Evolutionary conservation across 2,113 vertebrate genomes (phyloP), one percentile per base, ranked within the genome.

Genomic region (Passer domesticus): DNA sequence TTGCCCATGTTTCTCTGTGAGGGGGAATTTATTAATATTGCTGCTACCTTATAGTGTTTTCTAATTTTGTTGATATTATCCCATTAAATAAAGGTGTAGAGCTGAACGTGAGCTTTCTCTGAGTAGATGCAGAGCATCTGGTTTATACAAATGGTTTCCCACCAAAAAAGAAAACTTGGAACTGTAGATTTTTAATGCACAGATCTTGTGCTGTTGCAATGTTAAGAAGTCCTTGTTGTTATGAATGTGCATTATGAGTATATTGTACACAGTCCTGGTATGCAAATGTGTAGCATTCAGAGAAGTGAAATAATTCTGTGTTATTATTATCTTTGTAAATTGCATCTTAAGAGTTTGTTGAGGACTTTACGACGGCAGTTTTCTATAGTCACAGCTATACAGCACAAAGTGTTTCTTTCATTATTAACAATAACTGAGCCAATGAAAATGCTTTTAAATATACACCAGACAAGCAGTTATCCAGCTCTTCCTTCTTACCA

Each of bases 311-410:
- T 98, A 98, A 98, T 98, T 98, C 97, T 97, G 97, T 97, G 97
- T 98, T 98, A 98, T 97, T 98, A 98, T 98, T 98, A 97, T 98
- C 98, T 98, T 98, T 97, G 98, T 98, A 98, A 98, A 98, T 98
- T 98, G 97, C 97, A 97, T 98, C 98, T 97, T 97, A 98, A 98
- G 97, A 98, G 97, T 98, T 98, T 98, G 96, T 97, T 97, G 97
- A 98, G 97, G 97, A 98, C 97, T 98, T 98, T 98, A 97, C 96
- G 97, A 98, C 47, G 97, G 97, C 97, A 98, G 96, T 98, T 97
- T 98, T 98, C 98, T 98, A 96, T 97, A 98, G 97, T 97, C 96
- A 96, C 96, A 97, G 97, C 96, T 95, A 97, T 96, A 96, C 91
- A 97, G 97, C 98, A 97, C 97, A 98, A 98, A 98, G 96, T 98